Conservation (phyloP, 2,113 vertebrate species). For the Diphyllodes magnificus region DNA sequence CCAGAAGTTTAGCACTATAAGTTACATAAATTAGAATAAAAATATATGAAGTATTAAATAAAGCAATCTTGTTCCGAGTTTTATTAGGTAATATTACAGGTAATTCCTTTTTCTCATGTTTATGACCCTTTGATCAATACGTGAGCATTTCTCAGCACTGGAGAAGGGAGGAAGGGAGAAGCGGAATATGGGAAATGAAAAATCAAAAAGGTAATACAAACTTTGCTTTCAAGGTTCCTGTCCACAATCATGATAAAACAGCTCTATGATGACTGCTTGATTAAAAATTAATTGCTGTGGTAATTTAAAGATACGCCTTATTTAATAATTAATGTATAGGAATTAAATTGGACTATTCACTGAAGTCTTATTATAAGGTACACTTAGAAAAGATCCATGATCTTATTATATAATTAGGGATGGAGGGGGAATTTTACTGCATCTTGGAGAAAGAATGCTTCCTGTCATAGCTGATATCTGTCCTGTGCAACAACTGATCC, state of each 20-base stretch:
- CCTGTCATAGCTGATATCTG: not conserved
- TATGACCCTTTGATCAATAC: not conserved
- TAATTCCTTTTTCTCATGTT: not conserved
- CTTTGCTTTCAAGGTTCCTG: not conserved
- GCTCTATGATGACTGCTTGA: not conserved
- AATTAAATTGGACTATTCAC: not conserved
- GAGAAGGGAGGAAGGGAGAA: not conserved
- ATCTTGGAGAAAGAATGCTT: not conserved
- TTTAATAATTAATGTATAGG: not conserved
- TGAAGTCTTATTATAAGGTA: not conserved
- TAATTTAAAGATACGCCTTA: not conserved
- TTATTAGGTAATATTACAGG: not conserved
- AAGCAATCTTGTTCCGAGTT: not conserved
- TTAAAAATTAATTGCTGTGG: constrained; percentile 24
- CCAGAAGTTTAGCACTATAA: not conserved
- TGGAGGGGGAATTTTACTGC: not conserved
- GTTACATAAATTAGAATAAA: not conserved
- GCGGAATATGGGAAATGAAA: not conserved
- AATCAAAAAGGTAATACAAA: not conserved
- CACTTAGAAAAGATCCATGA: not conserved
- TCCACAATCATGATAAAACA: not conserved
- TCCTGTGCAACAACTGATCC: not conserved
- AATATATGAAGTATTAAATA: not conserved
- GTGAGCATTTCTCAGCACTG: not conserved
- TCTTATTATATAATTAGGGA: not conserved